These are phyloP conservation scores for Priocnemis perturbator DNA, from an alignment of 2,888 invertebrate species.

Conservation along the genomic window DNA sequence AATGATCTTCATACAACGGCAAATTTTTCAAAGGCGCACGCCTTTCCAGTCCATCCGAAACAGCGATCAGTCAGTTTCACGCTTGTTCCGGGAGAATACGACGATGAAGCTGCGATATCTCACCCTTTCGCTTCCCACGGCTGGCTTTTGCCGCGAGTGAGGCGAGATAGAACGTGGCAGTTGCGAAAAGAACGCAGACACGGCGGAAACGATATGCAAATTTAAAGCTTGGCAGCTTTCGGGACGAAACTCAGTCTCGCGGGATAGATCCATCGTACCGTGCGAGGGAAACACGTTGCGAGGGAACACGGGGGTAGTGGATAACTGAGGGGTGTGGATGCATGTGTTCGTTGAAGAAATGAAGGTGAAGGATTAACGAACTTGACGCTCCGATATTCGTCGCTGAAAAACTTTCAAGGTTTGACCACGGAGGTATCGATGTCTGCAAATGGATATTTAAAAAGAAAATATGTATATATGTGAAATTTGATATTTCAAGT, in stretches of 20 bases:
- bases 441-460: too few species aligned
- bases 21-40: too few species aligned
- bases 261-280: constrained; percentile 3
- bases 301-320: neutral
- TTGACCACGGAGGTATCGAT: too few species aligned
- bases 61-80: neutral
- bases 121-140: neutral
- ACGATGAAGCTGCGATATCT: neutral
- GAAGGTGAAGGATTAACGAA: too few species aligned
- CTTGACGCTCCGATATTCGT: too few species aligned
- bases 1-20: too few species aligned
- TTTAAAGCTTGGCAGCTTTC: constrained; percentile 6
- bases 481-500: too few species aligned
- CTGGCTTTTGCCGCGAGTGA: neutral
- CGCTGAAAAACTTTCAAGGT: too few species aligned
- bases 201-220: constrained; percentile 7
- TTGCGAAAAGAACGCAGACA: constrained; percentile 9
- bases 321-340: too few species aligned
- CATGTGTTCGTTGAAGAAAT: too few species aligned
- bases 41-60: neutral
- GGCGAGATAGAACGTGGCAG: constrained; percentile 5
- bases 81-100: neutral
- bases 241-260: constrained; percentile 5
- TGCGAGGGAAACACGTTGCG: neutral
- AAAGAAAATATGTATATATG: too few species aligned